These are phyloP conservation scores for Tetragonula clypearis DNA, from an alignment of 1,140 invertebrate genomes.

Conservation along the genomic window DNA sequence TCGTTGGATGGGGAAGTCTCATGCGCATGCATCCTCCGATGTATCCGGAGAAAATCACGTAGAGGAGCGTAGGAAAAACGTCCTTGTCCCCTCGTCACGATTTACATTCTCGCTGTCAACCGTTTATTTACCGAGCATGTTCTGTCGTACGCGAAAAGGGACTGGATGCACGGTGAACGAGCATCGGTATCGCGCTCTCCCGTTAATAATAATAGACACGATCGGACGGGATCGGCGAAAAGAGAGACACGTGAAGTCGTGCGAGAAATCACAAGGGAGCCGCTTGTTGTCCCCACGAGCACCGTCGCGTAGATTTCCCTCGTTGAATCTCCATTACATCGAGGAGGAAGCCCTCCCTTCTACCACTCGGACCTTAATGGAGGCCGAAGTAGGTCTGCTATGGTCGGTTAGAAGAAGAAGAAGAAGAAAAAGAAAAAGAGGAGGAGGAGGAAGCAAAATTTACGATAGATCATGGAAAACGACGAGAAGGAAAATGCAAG, in stretches of 20 bases:
- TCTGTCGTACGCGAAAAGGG: slow-evolving; percentile 10
- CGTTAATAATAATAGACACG: slow-evolving; percentile 31
- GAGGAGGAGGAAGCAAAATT: background rate
- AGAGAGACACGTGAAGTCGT: slow-evolving; percentile 64
- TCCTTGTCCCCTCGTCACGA: background rate
- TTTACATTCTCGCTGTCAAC: background rate
- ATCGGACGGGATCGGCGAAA: background rate
- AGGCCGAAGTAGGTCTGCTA: slow-evolving; percentile 73
- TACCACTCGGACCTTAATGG: slow-evolving; percentile 68
- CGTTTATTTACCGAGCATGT: background rate
- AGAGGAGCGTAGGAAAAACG: background rate
- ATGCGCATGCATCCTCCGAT: too few relatives aligned
- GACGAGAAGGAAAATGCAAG: slow-evolving; percentile 48
- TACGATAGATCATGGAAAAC: background rate
- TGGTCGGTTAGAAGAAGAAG: slow-evolving; percentile 5
- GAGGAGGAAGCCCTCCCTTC: slow-evolving; percentile 38
- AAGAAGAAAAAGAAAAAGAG: background rate
- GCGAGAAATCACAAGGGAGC: slow-evolving; percentile 71
- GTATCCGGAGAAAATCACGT: background rate
- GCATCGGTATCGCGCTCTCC: slow-evolving; percentile 31
- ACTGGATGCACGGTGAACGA: background rate
- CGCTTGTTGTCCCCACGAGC: slow-evolving; percentile 37
- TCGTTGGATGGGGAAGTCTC: background rate
- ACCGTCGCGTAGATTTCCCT: slow-evolving; percentile 57
- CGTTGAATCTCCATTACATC: slow-evolving; percentile 50